A percentile compares a stretch with the other conserved stretches of the same genome.
Conservation (phyloP, 2,888 invertebrate species). For the Acronicta leporina region DNA sequence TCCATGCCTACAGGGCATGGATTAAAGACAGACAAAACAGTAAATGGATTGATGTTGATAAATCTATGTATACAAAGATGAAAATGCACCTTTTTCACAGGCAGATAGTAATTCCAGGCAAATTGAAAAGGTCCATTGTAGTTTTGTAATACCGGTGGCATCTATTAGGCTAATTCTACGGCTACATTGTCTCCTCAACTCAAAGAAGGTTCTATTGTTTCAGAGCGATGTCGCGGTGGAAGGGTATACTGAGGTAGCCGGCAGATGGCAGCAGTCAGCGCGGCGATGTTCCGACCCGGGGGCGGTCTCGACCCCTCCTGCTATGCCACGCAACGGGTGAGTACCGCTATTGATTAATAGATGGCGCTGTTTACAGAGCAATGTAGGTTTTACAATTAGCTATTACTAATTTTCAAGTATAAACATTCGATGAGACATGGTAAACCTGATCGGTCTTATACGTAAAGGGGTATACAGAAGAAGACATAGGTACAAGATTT, state of each 20-base stretch:
- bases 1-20: too few species aligned
- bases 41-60: too few species aligned
- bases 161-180: constrained; percentile 42
- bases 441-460: too few species aligned
- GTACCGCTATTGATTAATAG: constrained; percentile 65
- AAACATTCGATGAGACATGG: too few species aligned
- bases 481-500: too few species aligned
- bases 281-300: constrained; percentile 92
- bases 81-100: background rate
- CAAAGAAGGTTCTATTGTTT: constrained; percentile 63
- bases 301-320: constrained; percentile 90
- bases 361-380: constrained; percentile 66
- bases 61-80: too few species aligned
- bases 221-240: constrained; percentile 90
- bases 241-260: constrained; percentile 89
- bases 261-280: constrained; percentile 92
- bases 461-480: too few species aligned
- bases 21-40: too few species aligned
- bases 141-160: constrained; percentile 33
- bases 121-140: background rate
- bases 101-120: too few species aligned
- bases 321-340: constrained; percentile 90
- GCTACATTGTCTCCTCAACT: constrained; percentile 7
- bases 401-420: too few species aligned
- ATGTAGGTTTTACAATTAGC: background rate